Evolutionary conservation across 2,797 vertebrate genomes (phyloP), one percentile per base, ranked within the genome.

Genomic region (Tadarida brasiliensis): DNA sequence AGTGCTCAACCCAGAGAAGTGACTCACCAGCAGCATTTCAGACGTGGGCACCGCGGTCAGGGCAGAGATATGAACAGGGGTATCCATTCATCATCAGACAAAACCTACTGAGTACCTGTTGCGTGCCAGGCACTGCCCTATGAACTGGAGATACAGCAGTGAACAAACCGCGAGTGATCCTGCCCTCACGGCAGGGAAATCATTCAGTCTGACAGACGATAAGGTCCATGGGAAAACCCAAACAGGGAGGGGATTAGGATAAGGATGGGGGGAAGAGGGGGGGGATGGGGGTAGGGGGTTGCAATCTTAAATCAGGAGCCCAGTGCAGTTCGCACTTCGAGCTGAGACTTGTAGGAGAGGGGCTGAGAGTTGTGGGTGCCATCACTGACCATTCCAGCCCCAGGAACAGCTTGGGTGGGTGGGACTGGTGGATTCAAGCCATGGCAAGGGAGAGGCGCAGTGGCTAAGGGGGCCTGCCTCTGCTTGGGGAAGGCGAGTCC

Each of bases 121-220:
- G 35, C 2, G 1, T 56, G 47, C 84, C 26, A 4, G 35, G 59
- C 2, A 0, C 73, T 11, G 30, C 33, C 28, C 74, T 35, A 0
- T 14, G 9, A n/a, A 26, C 82, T 17, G 7, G 33, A 78, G 5
- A 71, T 1, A 44, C 4, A 4, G 9, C 68, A 8, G 1, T 1
- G 22, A 57, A 35, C 33, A 82, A 22, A 57, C 26, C n/a, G 12
- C 20, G 30, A 17, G n/a, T 5, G 20, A 35, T 4, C 39, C 54
- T 70, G n/a, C 57, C 56, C 67, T 51, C 2, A 0, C 0, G 22
- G 1, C 11, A 8, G 16, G 44, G 35, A 35, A 28, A 35, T 22
- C 15, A 10, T n/a, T 35, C 33, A 20, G n/a, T 76, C 86, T 51
- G 54, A 57, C 2, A 65, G 74, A 26, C 11, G 26, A 17, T 17